Base-by-base conservation (phyloP, 2,888 invertebrate species). In the Drosophila borealis region DNA sequence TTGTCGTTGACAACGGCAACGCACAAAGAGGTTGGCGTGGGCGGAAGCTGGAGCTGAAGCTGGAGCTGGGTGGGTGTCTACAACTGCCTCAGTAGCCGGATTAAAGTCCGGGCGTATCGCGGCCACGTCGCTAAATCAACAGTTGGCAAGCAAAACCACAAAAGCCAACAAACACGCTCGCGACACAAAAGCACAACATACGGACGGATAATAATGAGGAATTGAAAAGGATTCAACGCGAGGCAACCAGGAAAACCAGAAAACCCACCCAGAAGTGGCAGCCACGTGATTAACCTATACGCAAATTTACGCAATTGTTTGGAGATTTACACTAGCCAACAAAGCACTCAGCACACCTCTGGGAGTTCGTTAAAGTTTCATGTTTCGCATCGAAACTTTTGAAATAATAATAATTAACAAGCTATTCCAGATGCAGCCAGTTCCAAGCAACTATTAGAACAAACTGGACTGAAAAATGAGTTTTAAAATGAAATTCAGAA, bases 71-170 rank as follows among this genome's bases (percentile, higher is more conserved):
- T 29, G 8, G 29, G 29, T 29, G 8, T 29, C 29, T 8, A 0
- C 29, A 29, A 4, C 11, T 49, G 10, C 2, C 41, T 34, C 34
- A 29, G 55, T 17, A 25, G 61, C 34, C 45, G 54, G 60, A 64
- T 64, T 60, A 57, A n/a, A 54, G 57, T 8, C n/a, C 6, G 46
- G 48, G 45, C 14, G 37, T 45, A 5, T 55, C 54, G 65, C 59
- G 55, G 60, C 74, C 74, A 66, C 62, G 72, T 63, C 75, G 70
- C 75, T 78, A 87, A 89, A 86, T 86, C 84, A 85, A 85, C 84
- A 85, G 88, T 82, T 88, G 88, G 88, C 80, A 67, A 62, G 66
- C 59, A 46, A 60, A 63, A 68, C 67, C 78, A 45, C 72, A 69
- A 67, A 80, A 59, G 74, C 70, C 64, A 76, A 44, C 76, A 63